phyloP scores from a whole-genome alignment of 2,888 invertebrate genomes.

The Andrena haemorrhoa region DNA sequence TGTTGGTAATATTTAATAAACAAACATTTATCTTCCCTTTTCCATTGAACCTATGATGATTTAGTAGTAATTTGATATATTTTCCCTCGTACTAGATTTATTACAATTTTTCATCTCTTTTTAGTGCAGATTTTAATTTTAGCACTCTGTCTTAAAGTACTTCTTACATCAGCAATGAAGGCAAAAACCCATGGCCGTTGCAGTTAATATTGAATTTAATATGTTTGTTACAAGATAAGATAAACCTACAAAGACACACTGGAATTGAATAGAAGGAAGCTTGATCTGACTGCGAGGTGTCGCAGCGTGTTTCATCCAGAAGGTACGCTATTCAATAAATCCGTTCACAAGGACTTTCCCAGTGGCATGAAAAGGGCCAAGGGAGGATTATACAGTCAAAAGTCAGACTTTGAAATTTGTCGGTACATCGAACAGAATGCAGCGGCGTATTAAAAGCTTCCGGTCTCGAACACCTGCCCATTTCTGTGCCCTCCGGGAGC shows the following conservation, averaged over 20 bases:
- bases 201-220: background rate
- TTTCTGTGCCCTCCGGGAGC: conserved; percentile 56
- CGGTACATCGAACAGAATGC: conserved; percentile 81
- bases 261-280: conserved; percentile 7
- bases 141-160: too few species aligned
- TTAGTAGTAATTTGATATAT: too few species aligned
- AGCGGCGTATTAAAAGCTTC: conserved; percentile 82
- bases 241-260: background rate
- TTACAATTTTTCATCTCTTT: too few species aligned
- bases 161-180: too few species aligned
- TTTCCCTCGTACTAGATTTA: too few species aligned
- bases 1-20: too few species aligned
- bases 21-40: too few species aligned
- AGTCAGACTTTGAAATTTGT: conserved; percentile 84
- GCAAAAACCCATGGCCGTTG: too few species aligned
- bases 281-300: conserved; percentile 9
- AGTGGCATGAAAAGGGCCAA: conserved; percentile 73
- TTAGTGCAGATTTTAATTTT: too few species aligned
- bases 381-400: conserved; percentile 83
- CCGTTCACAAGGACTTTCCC: conserved; percentile 73
- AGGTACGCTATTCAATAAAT: conserved; percentile 44
- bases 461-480: conserved; percentile 83
- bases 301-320: conserved; percentile 36
- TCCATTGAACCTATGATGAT: too few species aligned
- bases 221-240: background rate